A percentile compares a stretch with the other conserved stretches of the same genome.
These are phyloP conservation scores for Gallinago undulata DNA, from an alignment of 2,113 vertebrate species.

Conservation along the genomic window DNA sequence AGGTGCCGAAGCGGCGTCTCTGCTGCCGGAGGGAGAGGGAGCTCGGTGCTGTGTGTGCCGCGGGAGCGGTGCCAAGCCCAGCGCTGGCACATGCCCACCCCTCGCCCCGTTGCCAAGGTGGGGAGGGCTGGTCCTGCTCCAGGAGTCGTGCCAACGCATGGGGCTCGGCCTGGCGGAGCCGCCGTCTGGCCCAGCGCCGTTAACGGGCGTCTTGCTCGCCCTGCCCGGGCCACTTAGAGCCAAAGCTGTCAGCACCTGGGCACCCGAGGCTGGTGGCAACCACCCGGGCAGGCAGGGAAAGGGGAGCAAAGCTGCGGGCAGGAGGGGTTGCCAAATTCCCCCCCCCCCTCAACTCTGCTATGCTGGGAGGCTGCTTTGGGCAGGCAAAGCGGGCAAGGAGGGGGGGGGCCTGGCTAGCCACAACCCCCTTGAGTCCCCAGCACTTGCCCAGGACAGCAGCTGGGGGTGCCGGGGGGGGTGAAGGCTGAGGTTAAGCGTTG, in stretches of 20 bases:
- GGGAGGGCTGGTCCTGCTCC: not conserved
- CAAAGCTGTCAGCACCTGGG: not conserved
- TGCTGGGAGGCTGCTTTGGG: not conserved
- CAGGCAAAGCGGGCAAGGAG: not conserved
- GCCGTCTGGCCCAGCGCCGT: not conserved
- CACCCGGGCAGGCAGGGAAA: not conserved
- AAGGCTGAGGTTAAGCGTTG: not conserved
- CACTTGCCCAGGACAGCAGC: not conserved
- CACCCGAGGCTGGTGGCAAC: not conserved
- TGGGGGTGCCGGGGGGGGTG: not conserved
- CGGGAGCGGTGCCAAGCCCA: not conserved
- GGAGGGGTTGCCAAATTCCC: not conserved
- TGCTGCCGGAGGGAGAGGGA: accelerated
- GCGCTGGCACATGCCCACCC: not conserved
- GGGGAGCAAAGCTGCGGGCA: not conserved
- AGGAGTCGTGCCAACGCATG: accelerated
- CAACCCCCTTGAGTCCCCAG: not conserved
- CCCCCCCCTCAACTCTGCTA: not conserved
- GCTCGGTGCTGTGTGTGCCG: accelerated
- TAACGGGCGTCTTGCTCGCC: not conserved
- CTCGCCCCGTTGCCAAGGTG: not conserved
- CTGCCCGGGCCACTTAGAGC: not conserved
- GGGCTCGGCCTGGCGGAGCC: not conserved
- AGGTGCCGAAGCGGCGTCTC: not conserved
- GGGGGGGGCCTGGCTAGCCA: not conserved